A percentile compares a stretch with the other conserved stretches of the same genome.
phyloP scores from a whole-genome alignment of 2,113 vertebrate genomes.

The Pseudonaja textilis region DNA sequence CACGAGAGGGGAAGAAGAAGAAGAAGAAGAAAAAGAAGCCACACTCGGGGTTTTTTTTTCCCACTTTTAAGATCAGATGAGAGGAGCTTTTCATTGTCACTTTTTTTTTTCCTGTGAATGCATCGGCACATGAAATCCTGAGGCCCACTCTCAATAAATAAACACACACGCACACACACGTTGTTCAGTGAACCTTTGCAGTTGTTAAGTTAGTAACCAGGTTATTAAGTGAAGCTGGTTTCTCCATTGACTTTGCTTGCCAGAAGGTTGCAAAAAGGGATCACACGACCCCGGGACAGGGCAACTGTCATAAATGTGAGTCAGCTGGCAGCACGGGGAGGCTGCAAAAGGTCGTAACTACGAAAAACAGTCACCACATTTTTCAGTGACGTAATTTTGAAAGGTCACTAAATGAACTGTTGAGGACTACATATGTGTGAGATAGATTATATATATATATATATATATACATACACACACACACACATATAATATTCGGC shows the following conservation, averaged over 20 bases:
- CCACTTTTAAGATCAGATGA: background rate
- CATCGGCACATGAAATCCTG: background rate
- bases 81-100: background rate
- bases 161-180: no score
- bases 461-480: no score
- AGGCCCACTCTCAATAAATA: no score
- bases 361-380: background rate
- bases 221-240: background rate
- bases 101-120: background rate
- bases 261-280: no score
- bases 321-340: background rate
- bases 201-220: background rate
- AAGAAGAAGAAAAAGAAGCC: background rate
- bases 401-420: background rate
- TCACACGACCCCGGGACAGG: no score
- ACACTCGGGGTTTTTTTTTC: background rate
- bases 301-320: background rate
- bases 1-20: background rate
- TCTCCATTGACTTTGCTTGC: background rate
- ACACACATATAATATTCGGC: no score
- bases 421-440: background rate
- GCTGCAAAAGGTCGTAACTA: background rate
- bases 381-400: background rate
- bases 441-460: no score
- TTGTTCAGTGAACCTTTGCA: background rate